phyloP scores from a whole-genome alignment of 2,797 vertebrate genomes.

The Ciconia nigra region DNA sequence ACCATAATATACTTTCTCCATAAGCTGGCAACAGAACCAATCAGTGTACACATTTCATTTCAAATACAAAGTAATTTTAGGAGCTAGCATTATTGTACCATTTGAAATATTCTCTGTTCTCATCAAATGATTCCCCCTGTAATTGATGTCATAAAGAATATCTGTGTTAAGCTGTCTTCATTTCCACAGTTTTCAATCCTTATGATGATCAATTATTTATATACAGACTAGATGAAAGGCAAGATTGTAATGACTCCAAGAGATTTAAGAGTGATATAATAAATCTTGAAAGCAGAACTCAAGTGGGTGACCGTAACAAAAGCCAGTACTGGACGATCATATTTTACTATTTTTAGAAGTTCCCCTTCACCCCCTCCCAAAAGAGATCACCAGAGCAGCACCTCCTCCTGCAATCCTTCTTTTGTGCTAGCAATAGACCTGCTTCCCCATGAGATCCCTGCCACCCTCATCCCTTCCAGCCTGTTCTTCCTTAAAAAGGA shows the following conservation, averaged over 20 bases:
- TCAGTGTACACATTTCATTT: conserved; percentile 69
- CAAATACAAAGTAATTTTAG: conserved; percentile 75
- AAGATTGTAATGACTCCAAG: conserved; percentile 70
- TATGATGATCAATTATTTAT: conserved; percentile 82
- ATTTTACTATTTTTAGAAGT: conserved; percentile 55
- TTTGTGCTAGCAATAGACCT: neutral
- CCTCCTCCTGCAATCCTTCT: neutral
- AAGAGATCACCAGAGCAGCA: neutral
- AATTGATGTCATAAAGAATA: conserved; percentile 83
- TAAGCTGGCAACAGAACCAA: conserved; percentile 61
- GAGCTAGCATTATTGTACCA: conserved; percentile 68
- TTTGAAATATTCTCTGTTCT: conserved; percentile 78
- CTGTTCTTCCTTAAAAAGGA: neutral
- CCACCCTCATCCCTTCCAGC: neutral
- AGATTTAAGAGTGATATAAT: conserved; percentile 70
- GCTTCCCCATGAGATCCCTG: neutral
- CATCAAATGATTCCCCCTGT: conserved; percentile 76
- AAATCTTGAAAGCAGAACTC: conserved; percentile 69
- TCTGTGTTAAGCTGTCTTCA: conserved; percentile 76
- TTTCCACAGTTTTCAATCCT: conserved; percentile 74
- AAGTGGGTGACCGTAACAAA: conserved; percentile 63
- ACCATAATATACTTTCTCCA: conserved; percentile 54
- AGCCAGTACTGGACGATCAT: conserved; percentile 24
- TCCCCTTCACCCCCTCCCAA: neutral
- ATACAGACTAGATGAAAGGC: conserved; percentile 72